These are phyloP conservation scores for Pelecanus crispus DNA, from an alignment of 2,113 vertebrate genomes.

Conservation along the genomic window DNA sequence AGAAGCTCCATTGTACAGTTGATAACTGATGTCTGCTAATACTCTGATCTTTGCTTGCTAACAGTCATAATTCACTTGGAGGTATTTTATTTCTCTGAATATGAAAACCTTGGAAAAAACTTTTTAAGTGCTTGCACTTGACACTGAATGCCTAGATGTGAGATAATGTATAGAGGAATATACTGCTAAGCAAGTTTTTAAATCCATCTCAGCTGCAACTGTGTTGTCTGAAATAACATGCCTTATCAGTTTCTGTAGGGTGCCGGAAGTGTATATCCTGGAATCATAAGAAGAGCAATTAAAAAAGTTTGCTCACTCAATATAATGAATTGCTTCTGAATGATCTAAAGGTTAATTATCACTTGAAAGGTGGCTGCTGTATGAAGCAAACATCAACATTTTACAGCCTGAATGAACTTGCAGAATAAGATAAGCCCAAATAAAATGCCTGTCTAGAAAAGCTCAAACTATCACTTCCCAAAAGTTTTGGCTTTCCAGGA, in stretches of 20 bases:
- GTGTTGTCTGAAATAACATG: not conserved
- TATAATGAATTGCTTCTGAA: not conserved
- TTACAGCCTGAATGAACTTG: not conserved
- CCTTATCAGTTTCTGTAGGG: not conserved
- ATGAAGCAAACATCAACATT: not conserved
- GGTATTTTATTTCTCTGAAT: not conserved
- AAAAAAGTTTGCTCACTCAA: not conserved
- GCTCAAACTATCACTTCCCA: not conserved
- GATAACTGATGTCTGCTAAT: not conserved
- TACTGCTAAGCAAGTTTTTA: not conserved
- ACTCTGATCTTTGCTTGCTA: not conserved
- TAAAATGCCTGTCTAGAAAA: not conserved
- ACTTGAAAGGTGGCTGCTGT: not conserved
- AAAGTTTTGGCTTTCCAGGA: not conserved
- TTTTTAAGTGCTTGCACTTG: not conserved
- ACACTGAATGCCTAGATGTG: not conserved
- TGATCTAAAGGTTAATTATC: not conserved
- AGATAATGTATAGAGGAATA: not conserved
- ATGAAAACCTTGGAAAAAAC: not conserved
- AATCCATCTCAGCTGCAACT: not conserved
- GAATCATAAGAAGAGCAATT: not conserved
- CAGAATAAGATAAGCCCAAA: not conserved
- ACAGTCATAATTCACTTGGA: not conserved
- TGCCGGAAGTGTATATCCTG: not conserved
- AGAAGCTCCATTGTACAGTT: not conserved